phyloP scores from a whole-genome alignment of 2,797 vertebrate species.

The Hydrolagus colliei region DNA sequence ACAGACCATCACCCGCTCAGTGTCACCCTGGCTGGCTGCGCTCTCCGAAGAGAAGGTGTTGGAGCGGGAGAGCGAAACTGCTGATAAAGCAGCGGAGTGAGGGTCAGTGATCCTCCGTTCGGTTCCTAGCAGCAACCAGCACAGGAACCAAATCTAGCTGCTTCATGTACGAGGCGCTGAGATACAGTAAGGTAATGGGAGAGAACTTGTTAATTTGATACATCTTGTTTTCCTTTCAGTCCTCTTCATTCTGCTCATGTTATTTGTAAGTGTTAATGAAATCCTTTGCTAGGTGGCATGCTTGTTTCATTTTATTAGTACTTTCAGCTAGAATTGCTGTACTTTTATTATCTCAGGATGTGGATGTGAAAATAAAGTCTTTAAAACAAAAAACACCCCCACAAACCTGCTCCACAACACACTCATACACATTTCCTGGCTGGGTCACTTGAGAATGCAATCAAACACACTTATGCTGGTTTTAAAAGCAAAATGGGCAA shows the following conservation, averaged over 20 bases:
- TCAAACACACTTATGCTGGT: neutral
- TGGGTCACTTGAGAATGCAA: constrained; percentile 18
- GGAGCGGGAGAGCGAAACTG: constrained; percentile 83
- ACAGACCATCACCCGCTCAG: constrained; percentile 83
- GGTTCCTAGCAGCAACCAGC: constrained; percentile 15
- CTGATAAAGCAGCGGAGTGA: constrained; percentile 79
- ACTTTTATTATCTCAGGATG: constrained; percentile 39
- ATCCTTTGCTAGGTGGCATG: constrained; percentile 43
- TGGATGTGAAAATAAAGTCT: constrained; percentile 38
- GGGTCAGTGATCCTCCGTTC: neutral
- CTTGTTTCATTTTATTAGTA: constrained; percentile 45
- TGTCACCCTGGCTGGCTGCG: constrained; percentile 89
- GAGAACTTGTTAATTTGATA: constrained; percentile 27
- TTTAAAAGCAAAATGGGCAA: neutral
- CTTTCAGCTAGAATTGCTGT: constrained; percentile 44
- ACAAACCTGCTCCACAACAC: neutral
- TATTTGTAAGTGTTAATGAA: constrained; percentile 44
- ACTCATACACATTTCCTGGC: constrained; percentile 1
- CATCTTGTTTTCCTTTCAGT: constrained; percentile 34
- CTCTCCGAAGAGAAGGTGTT: constrained; percentile 89
- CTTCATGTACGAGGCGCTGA: neutral
- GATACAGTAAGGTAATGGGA: constrained; percentile 32
- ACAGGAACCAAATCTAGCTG: constrained; percentile 29
- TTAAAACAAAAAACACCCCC: constrained; percentile 35
- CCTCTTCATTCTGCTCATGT: constrained; percentile 34